Base-by-base conservation (phyloP, 1,140 invertebrate genomes). In the Rhopalosiphum padi region DNA sequence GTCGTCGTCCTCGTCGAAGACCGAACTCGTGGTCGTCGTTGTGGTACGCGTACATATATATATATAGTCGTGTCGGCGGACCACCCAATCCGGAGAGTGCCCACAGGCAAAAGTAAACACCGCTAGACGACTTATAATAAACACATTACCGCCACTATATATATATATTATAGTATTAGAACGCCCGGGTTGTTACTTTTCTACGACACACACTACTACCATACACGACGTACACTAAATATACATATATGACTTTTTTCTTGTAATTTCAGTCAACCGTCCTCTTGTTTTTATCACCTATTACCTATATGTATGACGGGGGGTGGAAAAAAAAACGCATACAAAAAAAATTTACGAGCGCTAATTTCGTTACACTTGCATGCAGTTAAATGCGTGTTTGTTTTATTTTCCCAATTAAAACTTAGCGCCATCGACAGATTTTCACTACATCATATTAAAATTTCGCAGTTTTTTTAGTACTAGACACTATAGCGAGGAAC, bases 51-150 rank as follows among this genome's bases (percentile, higher is more conserved):
- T n/a, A 60, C 30, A n/a, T n/a, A 41, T 41, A 41, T 41, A 41
- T 3, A 7, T 53, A 77, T 18, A n/a, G 60, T 77, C n/a, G 30
- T 77, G n/a, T 77, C n/a, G 60, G 60, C n/a, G 60, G 60, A 77
- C 60, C 60, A 77, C 60, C 60, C 60, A 77, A 77, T 77, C 60
- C 60, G 60, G 60, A 77, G 60, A 77, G 60, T 77, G 60, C 60
- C 60, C 60, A n/a, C 60, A 77, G 60, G 60, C 60, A 77, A n/a
- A 77, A 77, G 60, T 77, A 77, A 77, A 77, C 60, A 77, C 60
- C 60, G 60, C 60, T 77, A 77, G 60, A 77, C 53, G 55, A 91
- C 90, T 82, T 91, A 43, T 77, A 91, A 91, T 91, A 82, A 91
- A 91, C 90, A 91, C 90, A 91, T 91, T 91, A 91, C 55, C 48